Evolutionary conservation across 2,888 invertebrate genomes (phyloP).

Genomic region (Archaeoteleia sp.): DNA sequence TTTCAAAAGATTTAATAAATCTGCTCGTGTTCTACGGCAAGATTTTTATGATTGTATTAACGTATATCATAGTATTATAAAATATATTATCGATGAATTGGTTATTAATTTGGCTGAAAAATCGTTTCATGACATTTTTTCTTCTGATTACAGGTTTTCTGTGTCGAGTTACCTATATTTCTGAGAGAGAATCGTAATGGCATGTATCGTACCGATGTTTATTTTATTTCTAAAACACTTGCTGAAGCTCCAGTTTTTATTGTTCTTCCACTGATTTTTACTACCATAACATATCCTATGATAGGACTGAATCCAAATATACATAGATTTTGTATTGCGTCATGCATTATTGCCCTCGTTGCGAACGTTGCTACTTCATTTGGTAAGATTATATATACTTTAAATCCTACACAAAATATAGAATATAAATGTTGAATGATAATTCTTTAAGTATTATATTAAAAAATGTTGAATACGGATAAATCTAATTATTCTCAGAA

Average conservation of each 20-base stretch:
- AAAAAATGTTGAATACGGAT: too few relatives aligned
- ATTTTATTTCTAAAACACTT: constrained; percentile 92
- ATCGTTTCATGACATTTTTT: too few relatives aligned
- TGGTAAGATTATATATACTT: constrained; percentile 77
- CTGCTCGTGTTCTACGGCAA: too few relatives aligned
- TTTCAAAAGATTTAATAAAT: too few relatives aligned
- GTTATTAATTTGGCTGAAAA: constrained; percentile 18
- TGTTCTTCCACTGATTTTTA: constrained; percentile 88
- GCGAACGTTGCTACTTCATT: constrained; percentile 93
- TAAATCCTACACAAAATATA: neutral
- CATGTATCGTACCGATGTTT: constrained; percentile 93
- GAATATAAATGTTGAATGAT: constrained; percentile 18
- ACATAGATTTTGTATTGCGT: constrained; percentile 83
- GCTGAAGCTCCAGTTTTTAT: constrained; percentile 93
- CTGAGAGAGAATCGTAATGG: constrained; percentile 91
- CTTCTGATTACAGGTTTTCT: constrained; percentile 83
- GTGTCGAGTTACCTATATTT: constrained; percentile 91
- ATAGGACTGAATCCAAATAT: constrained; percentile 86
- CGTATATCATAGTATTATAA: too few relatives aligned
- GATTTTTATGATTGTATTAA: too few relatives aligned
- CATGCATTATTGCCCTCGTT: constrained; percentile 86
- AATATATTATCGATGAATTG: constrained; percentile 16
- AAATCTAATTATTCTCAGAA: too few relatives aligned
- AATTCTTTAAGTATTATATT: neutral
- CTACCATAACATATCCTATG: constrained; percentile 90